A percentile compares a stretch with the other conserved stretches of the same genome.
These are phyloP conservation scores for Paralvinella palmiformis DNA, from an alignment of 1,140 invertebrate species.

Conservation along the genomic window DNA sequence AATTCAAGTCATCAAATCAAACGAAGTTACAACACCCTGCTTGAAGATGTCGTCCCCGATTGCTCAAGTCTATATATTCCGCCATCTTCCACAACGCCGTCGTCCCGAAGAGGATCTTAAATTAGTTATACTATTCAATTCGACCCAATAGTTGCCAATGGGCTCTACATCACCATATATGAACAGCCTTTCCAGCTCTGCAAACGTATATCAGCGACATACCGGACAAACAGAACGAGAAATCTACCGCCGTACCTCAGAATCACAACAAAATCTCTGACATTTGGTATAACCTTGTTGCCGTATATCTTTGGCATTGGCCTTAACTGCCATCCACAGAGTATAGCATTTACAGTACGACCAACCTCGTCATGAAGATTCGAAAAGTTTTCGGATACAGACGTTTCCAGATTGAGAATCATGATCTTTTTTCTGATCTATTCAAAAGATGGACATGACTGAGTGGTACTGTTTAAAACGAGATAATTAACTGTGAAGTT, in stretches of 20 bases:
- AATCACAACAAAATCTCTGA: conserved; percentile 21
- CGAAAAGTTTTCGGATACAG: not conserved
- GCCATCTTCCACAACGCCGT: conserved; percentile 16
- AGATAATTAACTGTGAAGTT: not conserved
- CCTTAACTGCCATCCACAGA: no score
- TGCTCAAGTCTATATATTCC: conserved; percentile 17
- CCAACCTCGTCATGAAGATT: not conserved
- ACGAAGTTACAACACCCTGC: conserved; percentile 19
- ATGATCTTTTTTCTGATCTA: not conserved
- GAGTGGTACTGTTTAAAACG: not conserved
- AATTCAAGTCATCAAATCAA: conserved; percentile 19
- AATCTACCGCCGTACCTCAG: conserved; percentile 10
- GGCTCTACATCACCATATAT: conserved; percentile 17
- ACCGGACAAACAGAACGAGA: conserved; percentile 14
- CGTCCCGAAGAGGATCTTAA: conserved; percentile 11
- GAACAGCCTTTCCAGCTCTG: conserved; percentile 12
- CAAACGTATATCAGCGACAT: conserved; percentile 15
- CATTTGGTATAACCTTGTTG: conserved; percentile 15
- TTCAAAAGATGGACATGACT: not conserved
- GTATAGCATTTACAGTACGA: no score
- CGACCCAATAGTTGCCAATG: conserved; percentile 4
- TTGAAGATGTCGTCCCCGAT: not conserved
- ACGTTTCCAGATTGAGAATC: not conserved
- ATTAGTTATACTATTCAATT: not conserved
- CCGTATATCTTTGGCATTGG: no score